These are phyloP conservation scores for Dendrolimus kikuchii DNA, from an alignment of 1,140 invertebrate species.

Conservation along the genomic window DNA sequence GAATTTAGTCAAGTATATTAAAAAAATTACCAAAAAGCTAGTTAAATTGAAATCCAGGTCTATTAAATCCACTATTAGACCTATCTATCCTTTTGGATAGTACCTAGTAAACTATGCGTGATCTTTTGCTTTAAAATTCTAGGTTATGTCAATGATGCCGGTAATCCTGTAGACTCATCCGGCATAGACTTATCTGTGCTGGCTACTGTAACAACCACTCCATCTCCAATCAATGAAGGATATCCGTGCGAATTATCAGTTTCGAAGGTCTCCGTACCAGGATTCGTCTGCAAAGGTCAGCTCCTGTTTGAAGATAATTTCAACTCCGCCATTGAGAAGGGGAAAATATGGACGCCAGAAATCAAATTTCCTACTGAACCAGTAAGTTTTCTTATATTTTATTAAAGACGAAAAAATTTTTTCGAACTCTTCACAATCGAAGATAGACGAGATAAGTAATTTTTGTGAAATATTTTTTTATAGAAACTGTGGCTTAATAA, in stretches of 20 bases:
- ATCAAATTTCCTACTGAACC: slow-evolving; percentile 63
- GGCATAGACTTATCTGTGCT: background rate
- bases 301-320: slow-evolving; percentile 73
- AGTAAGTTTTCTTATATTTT: slow-evolving; percentile 22
- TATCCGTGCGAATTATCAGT: slow-evolving; percentile 40
- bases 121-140: slow-evolving; percentile 11
- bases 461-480: no score
- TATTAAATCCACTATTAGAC: no score
- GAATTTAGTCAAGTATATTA: no score
- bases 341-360: slow-evolving; percentile 64
- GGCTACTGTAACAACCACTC: background rate
- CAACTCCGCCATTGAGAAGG: slow-evolving; percentile 33
- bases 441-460: no score
- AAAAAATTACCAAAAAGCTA: no score
- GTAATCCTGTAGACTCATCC: slow-evolving; percentile 19
- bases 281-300: slow-evolving; percentile 69
- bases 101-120: background rate
- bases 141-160: slow-evolving; percentile 39
- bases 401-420: background rate
- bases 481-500: no score
- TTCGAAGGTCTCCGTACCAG: slow-evolving; percentile 34
- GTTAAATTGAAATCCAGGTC: no score
- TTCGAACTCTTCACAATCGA: no score
- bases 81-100: no score
- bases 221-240: background rate